Conservation (phyloP, 2,888 invertebrate species). For the Agrochola lota region DNA sequence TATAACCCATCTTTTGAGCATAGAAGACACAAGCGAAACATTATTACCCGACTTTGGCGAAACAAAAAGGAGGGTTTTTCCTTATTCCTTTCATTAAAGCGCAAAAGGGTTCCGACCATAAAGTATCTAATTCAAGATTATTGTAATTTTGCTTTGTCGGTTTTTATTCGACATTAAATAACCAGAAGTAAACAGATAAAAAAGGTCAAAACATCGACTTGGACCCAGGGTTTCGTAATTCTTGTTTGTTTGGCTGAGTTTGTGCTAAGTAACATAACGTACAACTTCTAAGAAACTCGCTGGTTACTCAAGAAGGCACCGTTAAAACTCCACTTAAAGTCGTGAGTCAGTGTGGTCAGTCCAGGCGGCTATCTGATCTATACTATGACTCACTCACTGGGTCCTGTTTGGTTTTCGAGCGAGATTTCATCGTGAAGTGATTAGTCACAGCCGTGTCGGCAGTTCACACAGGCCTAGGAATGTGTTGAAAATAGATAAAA, state of each 20-base stretch:
- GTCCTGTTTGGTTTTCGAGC: conserved; percentile 66
- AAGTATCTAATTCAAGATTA: conserved; percentile 1
- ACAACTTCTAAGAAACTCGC: conserved; percentile 43
- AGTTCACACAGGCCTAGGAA: conserved; percentile 61
- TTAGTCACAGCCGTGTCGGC: conserved; percentile 70
- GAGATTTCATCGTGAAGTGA: conserved; percentile 73
- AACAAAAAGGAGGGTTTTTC: neutral
- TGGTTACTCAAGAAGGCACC: conserved; percentile 29
- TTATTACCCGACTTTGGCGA: neutral
- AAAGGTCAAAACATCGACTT: neutral
- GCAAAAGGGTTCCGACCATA: conserved; percentile 4
- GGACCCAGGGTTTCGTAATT: conserved; percentile 20
- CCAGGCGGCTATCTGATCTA: conserved; percentile 68
- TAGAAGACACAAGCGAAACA: conserved; percentile 24
- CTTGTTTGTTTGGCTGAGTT: conserved; percentile 9
- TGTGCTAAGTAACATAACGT: conserved; percentile 18
- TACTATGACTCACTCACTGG: conserved; percentile 70
- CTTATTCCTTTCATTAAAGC: conserved; percentile 28
- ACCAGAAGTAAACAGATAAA: neutral
- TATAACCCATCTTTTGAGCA: conserved; percentile 37
- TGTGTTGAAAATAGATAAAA: conserved; percentile 65
- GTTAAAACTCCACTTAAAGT: conserved; percentile 51
- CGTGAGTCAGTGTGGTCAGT: conserved; percentile 63
- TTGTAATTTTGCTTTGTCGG: conserved; percentile 9
- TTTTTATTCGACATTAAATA: neutral